A percentile compares a stretch with the other conserved stretches of the same genome.
phyloP scores from a whole-genome alignment of 2,888 invertebrate species.

The Ichneumon xanthorius region DNA sequence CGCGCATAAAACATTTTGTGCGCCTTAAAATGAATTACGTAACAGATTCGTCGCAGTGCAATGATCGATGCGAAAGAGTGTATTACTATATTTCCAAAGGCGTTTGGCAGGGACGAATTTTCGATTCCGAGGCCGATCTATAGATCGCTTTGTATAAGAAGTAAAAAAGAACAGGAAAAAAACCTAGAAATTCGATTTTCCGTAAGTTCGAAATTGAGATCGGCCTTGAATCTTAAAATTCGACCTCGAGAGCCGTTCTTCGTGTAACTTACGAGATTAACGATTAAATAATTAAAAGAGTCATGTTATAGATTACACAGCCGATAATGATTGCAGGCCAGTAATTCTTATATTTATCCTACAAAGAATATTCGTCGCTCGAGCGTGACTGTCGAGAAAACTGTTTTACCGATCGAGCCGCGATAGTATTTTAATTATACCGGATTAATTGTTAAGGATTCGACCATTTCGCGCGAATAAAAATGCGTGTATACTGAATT shows the following conservation, averaged over 20 bases:
- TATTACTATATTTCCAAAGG: constrained; percentile 54
- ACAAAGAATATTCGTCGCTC: constrained; percentile 33
- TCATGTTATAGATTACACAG: constrained; percentile 18
- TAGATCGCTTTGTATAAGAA: not conserved
- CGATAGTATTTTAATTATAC: constrained; percentile 28
- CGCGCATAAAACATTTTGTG: constrained; percentile 35
- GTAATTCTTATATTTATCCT: constrained; percentile 40
- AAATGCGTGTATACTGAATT: constrained; percentile 2
- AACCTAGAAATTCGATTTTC: not conserved
- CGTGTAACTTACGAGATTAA: constrained; percentile 57
- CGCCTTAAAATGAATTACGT: constrained; percentile 25
- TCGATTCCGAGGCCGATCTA: not conserved
- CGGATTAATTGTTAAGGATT: constrained; percentile 10
- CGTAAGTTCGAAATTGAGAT: not conserved
- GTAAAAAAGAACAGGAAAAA: not conserved
- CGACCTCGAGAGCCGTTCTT: constrained; percentile 27
- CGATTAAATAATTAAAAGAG: constrained; percentile 43
- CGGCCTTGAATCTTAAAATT: not conserved
- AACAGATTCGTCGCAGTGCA: constrained; percentile 41
- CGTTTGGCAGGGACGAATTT: constrained; percentile 20
- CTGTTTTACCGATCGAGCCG: constrained; percentile 3
- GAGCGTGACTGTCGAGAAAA: constrained; percentile 11
- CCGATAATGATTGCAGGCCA: constrained; percentile 15
- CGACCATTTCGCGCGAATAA: constrained; percentile 51
- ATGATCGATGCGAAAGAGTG: constrained; percentile 44